These are phyloP conservation scores for Acrossocheilus fasciatus DNA, from an alignment of 2,797 vertebrate genomes.

Conservation along the genomic window DNA sequence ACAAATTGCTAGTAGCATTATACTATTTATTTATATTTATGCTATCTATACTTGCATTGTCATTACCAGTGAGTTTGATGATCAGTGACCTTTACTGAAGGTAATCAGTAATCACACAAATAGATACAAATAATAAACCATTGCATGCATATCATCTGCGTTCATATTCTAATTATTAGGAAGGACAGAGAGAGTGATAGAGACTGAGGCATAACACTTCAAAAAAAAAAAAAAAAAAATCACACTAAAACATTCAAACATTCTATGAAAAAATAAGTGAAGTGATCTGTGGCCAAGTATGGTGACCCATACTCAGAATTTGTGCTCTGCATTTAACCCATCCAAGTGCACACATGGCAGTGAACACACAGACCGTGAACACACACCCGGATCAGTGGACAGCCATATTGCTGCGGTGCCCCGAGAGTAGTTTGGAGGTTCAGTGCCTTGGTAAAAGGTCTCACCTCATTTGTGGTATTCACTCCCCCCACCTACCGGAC, in stretches of 20 bases:
- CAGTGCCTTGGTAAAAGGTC: too few species aligned
- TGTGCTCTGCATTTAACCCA: too few species aligned
- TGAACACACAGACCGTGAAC: too few species aligned
- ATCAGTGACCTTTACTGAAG: conserved; percentile 24
- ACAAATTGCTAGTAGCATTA: background rate
- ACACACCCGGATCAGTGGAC: too few species aligned
- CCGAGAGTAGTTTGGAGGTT: too few species aligned
- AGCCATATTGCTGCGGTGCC: too few species aligned
- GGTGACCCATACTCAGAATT: too few species aligned
- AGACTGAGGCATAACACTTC: background rate
- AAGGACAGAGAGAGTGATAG: background rate
- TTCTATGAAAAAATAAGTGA: background rate
- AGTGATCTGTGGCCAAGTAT: too few species aligned
- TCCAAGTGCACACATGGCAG: too few species aligned
- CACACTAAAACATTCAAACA: background rate
- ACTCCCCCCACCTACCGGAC: too few species aligned
- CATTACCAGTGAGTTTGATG: background rate
- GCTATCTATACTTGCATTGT: background rate
- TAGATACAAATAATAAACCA: background rate
- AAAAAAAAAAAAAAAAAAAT: background rate
- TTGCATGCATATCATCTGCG: background rate
- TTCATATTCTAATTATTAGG: background rate
- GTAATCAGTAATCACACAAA: background rate
- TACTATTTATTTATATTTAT: background rate
- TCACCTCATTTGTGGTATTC: too few species aligned